phyloP scores from a whole-genome alignment of 2,113 vertebrate genomes.

The Miniopterus natalensis region DNA sequence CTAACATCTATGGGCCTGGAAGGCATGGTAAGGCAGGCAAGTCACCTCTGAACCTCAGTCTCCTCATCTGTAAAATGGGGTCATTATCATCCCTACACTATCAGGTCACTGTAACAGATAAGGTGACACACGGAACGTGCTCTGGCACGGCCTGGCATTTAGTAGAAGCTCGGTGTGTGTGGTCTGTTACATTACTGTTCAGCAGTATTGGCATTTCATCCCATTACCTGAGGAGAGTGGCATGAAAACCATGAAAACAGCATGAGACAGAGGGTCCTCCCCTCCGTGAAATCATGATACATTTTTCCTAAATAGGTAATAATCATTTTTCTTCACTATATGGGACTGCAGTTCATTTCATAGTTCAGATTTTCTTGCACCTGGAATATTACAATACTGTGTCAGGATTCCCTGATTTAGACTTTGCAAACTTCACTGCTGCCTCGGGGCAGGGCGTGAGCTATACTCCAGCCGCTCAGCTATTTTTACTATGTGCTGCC shows the following conservation, averaged over 20 bases:
- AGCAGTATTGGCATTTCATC: not conserved
- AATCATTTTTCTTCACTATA: not conserved
- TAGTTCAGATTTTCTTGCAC: constrained; percentile 34
- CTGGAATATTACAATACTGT: not conserved
- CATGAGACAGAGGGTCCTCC: constrained; percentile 31
- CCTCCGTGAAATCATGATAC: not conserved
- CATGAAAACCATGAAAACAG: constrained; percentile 45
- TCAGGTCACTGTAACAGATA: not conserved
- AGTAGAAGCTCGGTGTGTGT: not conserved
- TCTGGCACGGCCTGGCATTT: constrained; percentile 2
- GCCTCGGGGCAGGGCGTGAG: not conserved
- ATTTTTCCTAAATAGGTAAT: not conserved
- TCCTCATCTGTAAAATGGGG: constrained; percentile 49
- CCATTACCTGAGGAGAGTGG: not conserved
- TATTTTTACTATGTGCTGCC: not conserved
- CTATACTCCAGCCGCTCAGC: not conserved
- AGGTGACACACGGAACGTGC: not conserved
- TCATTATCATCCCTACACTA: not conserved
- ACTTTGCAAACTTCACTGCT: not conserved
- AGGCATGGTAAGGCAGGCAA: not conserved
- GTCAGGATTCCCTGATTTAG: not conserved
- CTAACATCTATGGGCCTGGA: not conserved
- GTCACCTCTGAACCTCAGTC: constrained; percentile 35
- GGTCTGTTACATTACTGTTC: not conserved
- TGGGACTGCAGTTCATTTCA: constrained; percentile 40